phyloP scores from a whole-genome alignment of 2,888 invertebrate species.

The Ochropleura leucogaster region DNA sequence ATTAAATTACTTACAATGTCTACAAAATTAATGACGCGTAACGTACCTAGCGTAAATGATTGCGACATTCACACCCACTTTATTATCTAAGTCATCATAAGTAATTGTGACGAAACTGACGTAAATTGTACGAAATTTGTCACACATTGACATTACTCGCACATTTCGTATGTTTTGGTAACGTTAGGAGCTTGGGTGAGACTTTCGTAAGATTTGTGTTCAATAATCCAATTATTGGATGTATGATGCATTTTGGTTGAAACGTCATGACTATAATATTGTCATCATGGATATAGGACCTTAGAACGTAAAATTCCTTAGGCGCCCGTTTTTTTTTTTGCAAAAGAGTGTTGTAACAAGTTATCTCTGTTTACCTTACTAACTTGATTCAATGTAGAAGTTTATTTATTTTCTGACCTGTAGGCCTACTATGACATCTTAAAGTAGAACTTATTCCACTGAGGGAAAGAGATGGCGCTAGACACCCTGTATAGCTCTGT shows the following conservation, averaged over 20 bases:
- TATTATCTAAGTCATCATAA: slow-evolving; percentile 36
- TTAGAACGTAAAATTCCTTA: too few relatives aligned
- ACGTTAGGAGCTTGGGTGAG: neutral
- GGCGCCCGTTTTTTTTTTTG: too few relatives aligned
- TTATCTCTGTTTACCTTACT: neutral
- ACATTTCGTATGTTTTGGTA: slow-evolving; percentile 22
- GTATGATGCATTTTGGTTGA: slow-evolving; percentile 5
- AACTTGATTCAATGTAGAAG: neutral
- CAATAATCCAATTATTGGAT: slow-evolving; percentile 13
- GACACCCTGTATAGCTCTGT: too few relatives aligned
- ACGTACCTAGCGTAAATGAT: slow-evolving; percentile 6
- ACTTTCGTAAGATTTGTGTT: slow-evolving; percentile 32
- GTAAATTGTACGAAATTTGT: slow-evolving; percentile 40
- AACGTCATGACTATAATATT: slow-evolving; percentile 6
- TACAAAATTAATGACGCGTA: slow-evolving; percentile 32
- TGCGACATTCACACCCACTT: slow-evolving; percentile 31
- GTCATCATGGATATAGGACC: neutral
- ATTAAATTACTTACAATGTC: slow-evolving; percentile 14
- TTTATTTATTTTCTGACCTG: neutral
- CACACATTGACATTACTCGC: slow-evolving; percentile 35
- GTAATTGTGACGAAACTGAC: slow-evolving; percentile 29
- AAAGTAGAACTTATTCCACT: too few relatives aligned
- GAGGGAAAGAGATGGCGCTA: too few relatives aligned
- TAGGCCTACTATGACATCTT: too few relatives aligned
- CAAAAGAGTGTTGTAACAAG: too few relatives aligned